Evolutionary conservation across 2,113 vertebrate species (phyloP), one percentile per base, ranked within the genome.

Genomic region (Holacanthus passer): DNA sequence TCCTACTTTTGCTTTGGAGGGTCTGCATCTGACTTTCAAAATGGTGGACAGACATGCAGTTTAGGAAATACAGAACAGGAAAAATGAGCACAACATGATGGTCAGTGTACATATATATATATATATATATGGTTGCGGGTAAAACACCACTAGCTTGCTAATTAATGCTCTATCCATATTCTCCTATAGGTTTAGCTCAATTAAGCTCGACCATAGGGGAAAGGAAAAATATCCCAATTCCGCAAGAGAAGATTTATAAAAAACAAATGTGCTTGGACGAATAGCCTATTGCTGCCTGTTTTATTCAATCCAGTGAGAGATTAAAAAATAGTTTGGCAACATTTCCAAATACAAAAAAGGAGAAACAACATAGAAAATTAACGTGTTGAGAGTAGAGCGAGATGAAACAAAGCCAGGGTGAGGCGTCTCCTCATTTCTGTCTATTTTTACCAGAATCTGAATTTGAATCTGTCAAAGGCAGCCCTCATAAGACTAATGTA

Each of bases 401-500:
- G 66, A 72, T 77, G 63, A 72, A 80, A 84, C 52, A 64, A 77
- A 62, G 56, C 39, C 58, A 77, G 41, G 64, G 45, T 45, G 48
- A 77, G 47, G 79, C 45, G 16, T 89, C 76, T 58, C 53, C 77
- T 85, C 41, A 70, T 82, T 88, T 79, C 67, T 65, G 77, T 89
- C 70, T 88, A 74, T 87, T 92, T 55, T 87, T 53, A 89, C 76
- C 72, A 87, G 81, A 87, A 81, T 86, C 84, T 79, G 77, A 88
- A 89, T 87, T 84, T 79, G 86, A 88, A 90, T 88, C 78, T 83
- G 82, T 92, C 85, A 84, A 84, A 87, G 77, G 83, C 84, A 84
- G 81, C 81, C 81, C 62, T 90, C 66, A 73, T 88, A 87, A 87
- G 75, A 93, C 82, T 93, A 93, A 94, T 94, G 88, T 87, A 92